Base-by-base conservation (phyloP, 1,140 invertebrate species). In the Drosophila arizonae region DNA sequence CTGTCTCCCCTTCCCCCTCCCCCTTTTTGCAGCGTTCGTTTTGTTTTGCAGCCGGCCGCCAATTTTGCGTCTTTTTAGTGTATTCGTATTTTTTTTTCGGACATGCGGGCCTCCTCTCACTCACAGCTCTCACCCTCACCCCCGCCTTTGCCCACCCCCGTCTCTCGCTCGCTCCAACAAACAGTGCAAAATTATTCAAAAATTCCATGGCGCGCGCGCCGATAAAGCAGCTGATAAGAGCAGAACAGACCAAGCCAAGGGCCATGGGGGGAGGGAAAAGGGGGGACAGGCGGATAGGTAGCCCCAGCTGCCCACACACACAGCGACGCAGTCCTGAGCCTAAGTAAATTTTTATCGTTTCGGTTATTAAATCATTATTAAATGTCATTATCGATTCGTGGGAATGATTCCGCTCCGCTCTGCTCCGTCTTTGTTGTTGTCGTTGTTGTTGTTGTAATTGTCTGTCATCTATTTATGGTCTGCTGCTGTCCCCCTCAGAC, bases 361-460 rank as follows among this genome's bases (percentile, higher is more conserved):
- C 55, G 68, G 24, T 71, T 77, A 75, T 77, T 75, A 75, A 77
- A 77, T 71, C 51, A 71, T 71, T 87, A 76, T 87, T 76, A 79
- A 82, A 87, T 87, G 72, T 79, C 84, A 88, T 77, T 87, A 87
- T 88, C 84, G 82, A 82, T 88, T 87, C 63, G 82, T 86, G 82
- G 72, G 82, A 86, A 86, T 81, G 74, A 76, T 76, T 72, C 56
- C n/a, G 13, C 46, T 50, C 21, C 46, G 28, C 11, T 50, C 21
- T 21, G 3, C n/a, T 45, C 6, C 36, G 30, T 39, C 45, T 26
- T 24, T 13, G 21, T 24, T 24, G 21, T 24, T 26, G 6, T 13
- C 3, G 11, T n/a, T 43, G 4, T 43, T 11, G 41, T 46, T 15
- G 43, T 17, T 17, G n/a, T 46, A 48, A 0, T 9, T 21, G 0